Conservation (phyloP, 2,797 vertebrate genomes). For the Menidia menidia region DNA sequence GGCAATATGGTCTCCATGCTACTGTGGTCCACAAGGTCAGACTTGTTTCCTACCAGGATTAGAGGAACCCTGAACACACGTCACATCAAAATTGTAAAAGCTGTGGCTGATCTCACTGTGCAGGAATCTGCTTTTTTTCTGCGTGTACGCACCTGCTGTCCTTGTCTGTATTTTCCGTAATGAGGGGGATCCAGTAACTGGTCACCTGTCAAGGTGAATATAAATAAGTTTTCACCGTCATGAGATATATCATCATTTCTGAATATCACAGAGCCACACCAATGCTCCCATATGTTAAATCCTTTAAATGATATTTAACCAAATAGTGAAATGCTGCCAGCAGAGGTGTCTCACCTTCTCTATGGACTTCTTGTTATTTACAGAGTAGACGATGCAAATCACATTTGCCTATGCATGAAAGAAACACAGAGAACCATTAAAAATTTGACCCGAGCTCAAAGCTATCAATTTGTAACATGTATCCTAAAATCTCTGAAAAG, state of each 20-base stretch:
- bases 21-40: slow-evolving; percentile 95
- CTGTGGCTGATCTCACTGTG: too few relatives aligned
- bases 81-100: neutral
- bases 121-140: neutral
- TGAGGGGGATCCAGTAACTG: slow-evolving; percentile 97
- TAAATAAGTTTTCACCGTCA: neutral
- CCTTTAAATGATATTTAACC: slow-evolving; percentile 27
- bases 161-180: slow-evolving; percentile 97
- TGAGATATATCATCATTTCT: neutral
- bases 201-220: slow-evolving; percentile 84
- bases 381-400: slow-evolving; percentile 85
- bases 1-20: slow-evolving; percentile 98
- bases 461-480: neutral
- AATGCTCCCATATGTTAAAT: neutral
- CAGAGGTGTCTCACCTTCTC: slow-evolving; percentile 77
- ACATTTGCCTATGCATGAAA: slow-evolving; percentile 81
- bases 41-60: slow-evolving; percentile 97
- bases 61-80: slow-evolving; percentile 87
- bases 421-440: slow-evolving; percentile 28
- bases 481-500: too few relatives aligned
- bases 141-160: slow-evolving; percentile 90
- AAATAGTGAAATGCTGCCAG: slow-evolving; percentile 29
- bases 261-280: neutral
- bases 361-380: slow-evolving; percentile 85
- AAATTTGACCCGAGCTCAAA: slow-evolving; percentile 10